These are phyloP conservation scores for Micronycteris hirsuta DNA, from an alignment of 2,113 vertebrate genomes.

Conservation along the genomic window DNA sequence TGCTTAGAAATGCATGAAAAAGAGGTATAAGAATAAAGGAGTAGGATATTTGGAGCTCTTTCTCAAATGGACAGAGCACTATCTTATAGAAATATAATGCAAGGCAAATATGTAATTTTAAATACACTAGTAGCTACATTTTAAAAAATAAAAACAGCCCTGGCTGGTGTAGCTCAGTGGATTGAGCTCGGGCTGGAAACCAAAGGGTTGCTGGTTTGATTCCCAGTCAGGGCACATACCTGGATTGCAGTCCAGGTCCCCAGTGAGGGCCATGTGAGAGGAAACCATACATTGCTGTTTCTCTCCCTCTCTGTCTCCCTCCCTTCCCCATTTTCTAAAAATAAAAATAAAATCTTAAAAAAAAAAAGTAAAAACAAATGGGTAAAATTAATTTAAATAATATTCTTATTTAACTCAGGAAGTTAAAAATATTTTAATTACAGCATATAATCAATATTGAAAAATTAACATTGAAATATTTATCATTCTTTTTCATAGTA, in stretches of 20 bases:
- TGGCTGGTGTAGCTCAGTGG: too few relatives aligned
- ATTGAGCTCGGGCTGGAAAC: too few relatives aligned
- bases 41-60: not conserved
- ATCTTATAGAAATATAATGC: not conserved
- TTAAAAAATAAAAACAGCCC: too few relatives aligned
- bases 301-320: too few relatives aligned
- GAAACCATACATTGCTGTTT: too few relatives aligned
- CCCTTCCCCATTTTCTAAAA: too few relatives aligned
- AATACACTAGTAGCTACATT: not conserved
- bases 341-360: too few relatives aligned
- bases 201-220: too few relatives aligned
- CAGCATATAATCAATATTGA: not conserved
- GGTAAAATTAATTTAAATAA: not conserved
- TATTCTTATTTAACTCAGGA: not conserved
- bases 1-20: not conserved
- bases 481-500: not conserved
- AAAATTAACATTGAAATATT: not conserved
- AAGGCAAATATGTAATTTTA: not conserved
- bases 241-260: too few relatives aligned
- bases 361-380: not conserved
- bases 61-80: not conserved
- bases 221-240: too few relatives aligned
- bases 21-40: not conserved
- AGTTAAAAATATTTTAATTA: not conserved
- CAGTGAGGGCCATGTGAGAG: too few relatives aligned